Conservation (phyloP, 2,888 invertebrate genomes). For the Xanthia togata region DNA sequence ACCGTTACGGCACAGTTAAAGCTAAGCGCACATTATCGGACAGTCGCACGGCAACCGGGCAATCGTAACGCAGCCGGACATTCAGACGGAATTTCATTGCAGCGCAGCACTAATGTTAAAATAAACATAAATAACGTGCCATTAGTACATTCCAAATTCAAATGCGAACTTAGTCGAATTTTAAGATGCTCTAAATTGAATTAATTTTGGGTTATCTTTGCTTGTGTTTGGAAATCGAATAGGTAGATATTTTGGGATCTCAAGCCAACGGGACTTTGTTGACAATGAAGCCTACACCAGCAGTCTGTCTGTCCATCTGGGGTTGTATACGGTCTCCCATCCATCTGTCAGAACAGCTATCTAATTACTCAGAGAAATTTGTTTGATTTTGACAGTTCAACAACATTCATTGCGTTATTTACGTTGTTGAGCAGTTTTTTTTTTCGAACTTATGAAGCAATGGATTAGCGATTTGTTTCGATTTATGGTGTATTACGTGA, state of each 20-base stretch:
- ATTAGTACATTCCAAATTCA: conserved; percentile 44
- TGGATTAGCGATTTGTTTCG: no score
- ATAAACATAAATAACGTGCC: conserved; percentile 10
- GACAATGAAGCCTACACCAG: neutral
- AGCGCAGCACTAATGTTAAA: conserved; percentile 41
- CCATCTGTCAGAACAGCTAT: neutral
- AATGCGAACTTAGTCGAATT: conserved; percentile 26
- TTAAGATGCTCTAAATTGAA: conserved; percentile 20
- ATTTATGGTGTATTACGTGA: no score
- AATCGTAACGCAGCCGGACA: conserved; percentile 22
- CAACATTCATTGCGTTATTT: no score
- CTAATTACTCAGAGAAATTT: no score
- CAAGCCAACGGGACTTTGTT: neutral
- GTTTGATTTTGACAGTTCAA: no score
- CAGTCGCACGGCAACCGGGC: conserved; percentile 23
- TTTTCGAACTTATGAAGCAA: no score
- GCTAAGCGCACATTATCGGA: conserved; percentile 54
- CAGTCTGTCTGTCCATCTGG: no score
- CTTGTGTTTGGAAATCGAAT: conserved; percentile 1
- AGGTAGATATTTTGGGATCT: neutral
- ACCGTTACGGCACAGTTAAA: conserved; percentile 54
- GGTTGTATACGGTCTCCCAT: neutral
- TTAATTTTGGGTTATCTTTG: conserved; percentile 1
- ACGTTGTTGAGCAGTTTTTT: no score
- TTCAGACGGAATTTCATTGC: conserved; percentile 39